Percentiles rank a stretch among this genome's conserved stretches.
phyloP scores from a whole-genome alignment of 1,140 invertebrate genomes.

The Dendrolimus kikuchii region DNA sequence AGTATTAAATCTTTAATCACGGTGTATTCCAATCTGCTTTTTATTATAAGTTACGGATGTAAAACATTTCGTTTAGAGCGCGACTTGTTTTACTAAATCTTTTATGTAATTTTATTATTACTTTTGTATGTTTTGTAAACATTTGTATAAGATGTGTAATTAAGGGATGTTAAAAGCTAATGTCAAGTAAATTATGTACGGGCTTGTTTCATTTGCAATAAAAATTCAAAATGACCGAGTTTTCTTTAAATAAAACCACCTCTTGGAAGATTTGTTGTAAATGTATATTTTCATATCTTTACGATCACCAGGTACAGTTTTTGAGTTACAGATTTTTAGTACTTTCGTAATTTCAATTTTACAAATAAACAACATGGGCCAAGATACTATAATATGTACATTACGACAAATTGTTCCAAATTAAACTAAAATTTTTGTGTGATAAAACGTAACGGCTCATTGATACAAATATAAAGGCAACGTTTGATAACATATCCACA shows the following conservation, averaged over 20 bases:
- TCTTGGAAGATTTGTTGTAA: slow-evolving; percentile 68
- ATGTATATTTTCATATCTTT: slow-evolving; percentile 67
- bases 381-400: slow-evolving; percentile 12
- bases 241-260: slow-evolving; percentile 41
- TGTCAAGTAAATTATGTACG: slow-evolving; percentile 28
- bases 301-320: slow-evolving; percentile 70
- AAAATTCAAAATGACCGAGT: slow-evolving; percentile 32
- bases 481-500: slow-evolving; percentile 3
- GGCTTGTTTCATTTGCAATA: slow-evolving; percentile 62
- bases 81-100: not conserved
- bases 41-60: slow-evolving; percentile 36
- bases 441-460: not conserved
- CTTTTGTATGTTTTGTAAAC: too few relatives aligned
- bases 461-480: not conserved
- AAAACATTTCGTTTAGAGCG: slow-evolving; percentile 29
- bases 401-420: not conserved
- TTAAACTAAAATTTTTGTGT: slow-evolving; percentile 1
- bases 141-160: not conserved
- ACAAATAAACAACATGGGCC: slow-evolving; percentile 27
- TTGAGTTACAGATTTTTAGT: slow-evolving; percentile 59
- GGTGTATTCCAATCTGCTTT: slow-evolving; percentile 11
- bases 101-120: too few relatives aligned
- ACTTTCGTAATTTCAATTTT: slow-evolving; percentile 50
- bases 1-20: too few relatives aligned
- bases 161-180: slow-evolving; percentile 8